Evolutionary conservation across 2,113 vertebrate species (phyloP).

Genomic region (Oryzias woworae): DNA sequence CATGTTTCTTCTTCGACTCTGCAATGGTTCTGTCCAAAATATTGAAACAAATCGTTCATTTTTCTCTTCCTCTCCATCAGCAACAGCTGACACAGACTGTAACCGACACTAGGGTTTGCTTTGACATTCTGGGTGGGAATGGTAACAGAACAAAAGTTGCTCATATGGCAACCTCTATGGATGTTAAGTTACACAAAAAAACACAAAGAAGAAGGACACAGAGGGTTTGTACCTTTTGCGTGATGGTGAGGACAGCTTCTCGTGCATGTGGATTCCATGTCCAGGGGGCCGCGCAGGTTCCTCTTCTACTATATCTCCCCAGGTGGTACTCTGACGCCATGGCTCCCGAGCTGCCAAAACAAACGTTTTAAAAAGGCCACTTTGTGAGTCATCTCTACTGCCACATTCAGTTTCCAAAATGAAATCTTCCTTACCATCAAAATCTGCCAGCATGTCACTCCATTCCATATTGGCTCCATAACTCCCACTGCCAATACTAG

Average conservation of each 20-base stretch:
- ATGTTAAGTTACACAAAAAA: neutral
- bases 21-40: conserved; percentile 90
- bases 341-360: conserved; percentile 85
- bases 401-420: no score
- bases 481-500: conserved; percentile 82
- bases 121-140: conserved; percentile 32
- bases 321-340: conserved; percentile 95
- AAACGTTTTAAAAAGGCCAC: no score
- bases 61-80: conserved; percentile 3
- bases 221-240: conserved; percentile 86
- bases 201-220: neutral
- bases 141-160: neutral
- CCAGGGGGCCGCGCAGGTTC: conserved; percentile 94
- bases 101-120: conserved; percentile 23
- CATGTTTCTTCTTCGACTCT: conserved; percentile 99
- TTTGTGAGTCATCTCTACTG: no score
- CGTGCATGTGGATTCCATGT: conserved; percentile 98
- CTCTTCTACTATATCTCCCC: conserved; percentile 97
- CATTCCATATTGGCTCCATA: conserved; percentile 90
- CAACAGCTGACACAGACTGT: conserved; percentile 17
- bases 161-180: no score
- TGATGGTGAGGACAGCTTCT: conserved; percentile 95
- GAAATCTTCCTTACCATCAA: conserved; percentile 83
- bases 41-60: conserved; percentile 42
- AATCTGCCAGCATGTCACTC: conserved; percentile 96